phyloP scores from a whole-genome alignment of 2,797 vertebrate genomes.

The Tenualosa thibaudeaui region DNA sequence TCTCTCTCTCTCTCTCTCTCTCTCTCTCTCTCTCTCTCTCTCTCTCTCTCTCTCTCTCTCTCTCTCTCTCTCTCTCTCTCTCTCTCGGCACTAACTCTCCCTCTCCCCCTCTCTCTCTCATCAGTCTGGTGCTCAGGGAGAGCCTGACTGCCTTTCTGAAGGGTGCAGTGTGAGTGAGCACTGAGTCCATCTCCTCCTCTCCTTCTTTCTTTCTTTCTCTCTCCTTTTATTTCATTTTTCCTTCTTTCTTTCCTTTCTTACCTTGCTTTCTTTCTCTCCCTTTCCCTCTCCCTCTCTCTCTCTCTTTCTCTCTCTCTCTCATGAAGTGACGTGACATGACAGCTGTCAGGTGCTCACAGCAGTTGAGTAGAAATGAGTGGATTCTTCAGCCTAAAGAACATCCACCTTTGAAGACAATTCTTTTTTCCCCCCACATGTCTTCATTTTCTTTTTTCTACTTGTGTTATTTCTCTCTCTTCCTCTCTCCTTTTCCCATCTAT shows the following conservation, averaged over 20 bases:
- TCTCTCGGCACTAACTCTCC: no score
- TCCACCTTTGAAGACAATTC: background rate
- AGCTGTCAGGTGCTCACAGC: background rate
- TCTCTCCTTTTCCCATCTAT: background rate
- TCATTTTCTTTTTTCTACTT: slow-evolving; percentile 14
- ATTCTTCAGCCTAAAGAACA: background rate
- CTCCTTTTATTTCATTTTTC: no score
- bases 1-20: no score
- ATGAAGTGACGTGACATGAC: background rate
- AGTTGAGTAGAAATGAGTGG: background rate
- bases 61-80: no score
- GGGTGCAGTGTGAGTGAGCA: background rate
- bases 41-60: background rate
- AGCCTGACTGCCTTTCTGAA: background rate
- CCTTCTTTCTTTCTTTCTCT: background rate
- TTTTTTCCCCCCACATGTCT: background rate
- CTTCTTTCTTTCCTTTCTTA: background rate
- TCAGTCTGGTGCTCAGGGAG: background rate
- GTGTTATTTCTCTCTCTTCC: background rate
- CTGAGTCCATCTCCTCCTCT: background rate
- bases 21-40: background rate
- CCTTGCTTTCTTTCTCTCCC: background rate
- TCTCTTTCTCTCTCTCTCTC: background rate
- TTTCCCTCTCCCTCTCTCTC: no score
- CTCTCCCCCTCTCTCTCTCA: background rate